Evolutionary conservation across 2,113 vertebrate species (phyloP).

Genomic region (Phylloscopus whistleri): DNA sequence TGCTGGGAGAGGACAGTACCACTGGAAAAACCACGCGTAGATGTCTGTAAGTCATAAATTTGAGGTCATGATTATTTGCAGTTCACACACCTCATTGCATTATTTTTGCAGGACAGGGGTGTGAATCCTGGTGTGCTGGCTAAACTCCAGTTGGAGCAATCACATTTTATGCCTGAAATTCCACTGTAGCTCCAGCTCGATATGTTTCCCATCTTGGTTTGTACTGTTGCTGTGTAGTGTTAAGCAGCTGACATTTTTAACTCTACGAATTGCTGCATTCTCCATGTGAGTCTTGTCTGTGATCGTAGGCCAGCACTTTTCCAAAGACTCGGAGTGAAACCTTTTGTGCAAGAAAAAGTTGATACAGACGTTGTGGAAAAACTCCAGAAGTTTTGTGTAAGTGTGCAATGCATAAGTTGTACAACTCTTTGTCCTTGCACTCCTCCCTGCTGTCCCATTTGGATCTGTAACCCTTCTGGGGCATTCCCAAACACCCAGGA

Average conservation of each 20-base stretch:
- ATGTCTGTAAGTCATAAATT: slow-evolving; percentile 34
- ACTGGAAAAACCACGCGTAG: slow-evolving; percentile 15
- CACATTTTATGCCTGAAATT: slow-evolving; percentile 44
- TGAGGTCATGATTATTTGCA: slow-evolving; percentile 46
- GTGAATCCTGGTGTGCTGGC: slow-evolving; percentile 58
- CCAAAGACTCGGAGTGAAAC: not conserved
- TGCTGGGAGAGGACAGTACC: slow-evolving; percentile 3
- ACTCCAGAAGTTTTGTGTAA: not conserved
- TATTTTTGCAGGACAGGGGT: slow-evolving; percentile 52
- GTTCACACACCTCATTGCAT: slow-evolving; percentile 51
- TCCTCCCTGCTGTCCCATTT: not conserved
- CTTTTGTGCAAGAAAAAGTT: not conserved
- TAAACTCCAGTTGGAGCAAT: slow-evolving; percentile 44
- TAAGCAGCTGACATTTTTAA: slow-evolving; percentile 8
- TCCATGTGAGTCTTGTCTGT: not conserved
- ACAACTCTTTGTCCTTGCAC: not conserved
- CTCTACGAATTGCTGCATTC: not conserved
- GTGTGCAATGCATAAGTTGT: accelerated
- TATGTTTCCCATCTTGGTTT: slow-evolving; percentile 44
- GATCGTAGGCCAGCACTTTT: not conserved
- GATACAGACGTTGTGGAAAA: not conserved
- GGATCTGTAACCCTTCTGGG: not conserved
- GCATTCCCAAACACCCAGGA: not conserved
- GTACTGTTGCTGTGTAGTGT: not conserved
- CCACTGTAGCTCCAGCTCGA: not conserved